Percentiles rank a stretch among this genome's conserved stretches.
Conservation (phyloP, 2,113 vertebrate species). For the Poecilia latipinna region DNA sequence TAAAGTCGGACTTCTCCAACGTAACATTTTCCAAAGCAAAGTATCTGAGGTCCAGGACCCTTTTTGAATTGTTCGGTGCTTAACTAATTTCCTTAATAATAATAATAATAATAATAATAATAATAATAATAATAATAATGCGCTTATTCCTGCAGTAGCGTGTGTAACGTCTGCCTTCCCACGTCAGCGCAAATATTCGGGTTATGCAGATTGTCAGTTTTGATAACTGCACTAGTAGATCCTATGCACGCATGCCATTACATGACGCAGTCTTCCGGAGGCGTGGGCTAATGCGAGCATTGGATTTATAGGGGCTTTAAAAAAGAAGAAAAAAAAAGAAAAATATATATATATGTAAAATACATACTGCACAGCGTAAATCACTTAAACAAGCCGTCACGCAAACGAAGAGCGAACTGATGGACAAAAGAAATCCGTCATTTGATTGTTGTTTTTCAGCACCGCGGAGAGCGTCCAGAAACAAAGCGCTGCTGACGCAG, state of each 20-base stretch:
- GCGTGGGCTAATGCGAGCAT: not conserved
- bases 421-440: too few relatives aligned
- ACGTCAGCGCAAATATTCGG: too few relatives aligned
- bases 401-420: not conserved
- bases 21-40: constrained; percentile 61
- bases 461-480: constrained; percentile 42
- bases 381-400: not conserved
- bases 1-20: constrained; percentile 36
- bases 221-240: not conserved
- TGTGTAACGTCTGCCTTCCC: too few relatives aligned
- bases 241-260: not conserved
- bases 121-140: not conserved
- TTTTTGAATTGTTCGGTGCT: constrained; percentile 12
- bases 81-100: not conserved
- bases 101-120: too few relatives aligned
- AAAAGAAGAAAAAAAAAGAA: too few relatives aligned
- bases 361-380: too few relatives aligned
- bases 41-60: constrained; percentile 23
- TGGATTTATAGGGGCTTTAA: not conserved
- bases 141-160: not conserved
- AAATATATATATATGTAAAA: too few relatives aligned
- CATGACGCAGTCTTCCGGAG: not conserved
- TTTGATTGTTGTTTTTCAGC: constrained; percentile 19
- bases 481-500: not conserved
- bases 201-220: not conserved